A percentile compares a stretch with the other conserved stretches of the same genome.
Evolutionary conservation across 2,113 vertebrate genomes (phyloP).

Genomic region (Prinia subflava): DNA sequence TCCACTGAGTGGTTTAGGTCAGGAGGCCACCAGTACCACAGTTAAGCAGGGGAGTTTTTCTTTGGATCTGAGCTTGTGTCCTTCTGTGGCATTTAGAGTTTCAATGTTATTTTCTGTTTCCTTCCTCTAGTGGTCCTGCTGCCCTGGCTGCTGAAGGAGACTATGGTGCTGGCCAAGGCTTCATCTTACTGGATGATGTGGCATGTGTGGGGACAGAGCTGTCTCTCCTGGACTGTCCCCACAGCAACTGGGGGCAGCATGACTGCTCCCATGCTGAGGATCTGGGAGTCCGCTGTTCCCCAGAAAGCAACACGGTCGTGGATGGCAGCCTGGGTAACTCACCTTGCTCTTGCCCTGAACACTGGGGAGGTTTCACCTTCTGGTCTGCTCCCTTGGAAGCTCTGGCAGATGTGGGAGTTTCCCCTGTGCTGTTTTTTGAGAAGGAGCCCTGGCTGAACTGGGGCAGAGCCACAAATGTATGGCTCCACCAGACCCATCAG

Average conservation of each 20-base stretch:
- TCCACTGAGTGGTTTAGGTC: background rate
- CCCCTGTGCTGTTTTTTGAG: background rate
- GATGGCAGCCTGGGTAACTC: constrained; percentile 46
- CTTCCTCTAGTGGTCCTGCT: constrained; percentile 59
- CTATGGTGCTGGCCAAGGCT: constrained; percentile 82
- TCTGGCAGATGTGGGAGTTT: background rate
- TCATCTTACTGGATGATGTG: constrained; percentile 87
- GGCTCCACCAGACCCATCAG: background rate
- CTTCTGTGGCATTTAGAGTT: background rate
- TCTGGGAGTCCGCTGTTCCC: constrained; percentile 82
- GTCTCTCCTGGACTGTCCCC: constrained; percentile 83
- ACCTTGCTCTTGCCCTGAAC: background rate
- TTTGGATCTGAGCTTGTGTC: background rate
- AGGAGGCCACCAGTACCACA: background rate
- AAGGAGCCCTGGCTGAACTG: background rate
- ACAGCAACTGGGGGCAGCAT: constrained; percentile 88
- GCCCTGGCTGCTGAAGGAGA: constrained; percentile 52
- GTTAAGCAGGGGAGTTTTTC: background rate
- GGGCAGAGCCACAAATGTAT: background rate
- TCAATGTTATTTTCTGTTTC: background rate
- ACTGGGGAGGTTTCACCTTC: background rate
- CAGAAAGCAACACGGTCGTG: constrained; percentile 29
- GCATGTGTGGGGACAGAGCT: constrained; percentile 83
- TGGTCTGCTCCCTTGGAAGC: background rate
- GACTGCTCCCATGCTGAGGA: constrained; percentile 93